Percentiles rank a stretch among this genome's conserved stretches.
Evolutionary conservation across 2,797 vertebrate species (phyloP).

Genomic region (Gadopsis marmoratus): DNA sequence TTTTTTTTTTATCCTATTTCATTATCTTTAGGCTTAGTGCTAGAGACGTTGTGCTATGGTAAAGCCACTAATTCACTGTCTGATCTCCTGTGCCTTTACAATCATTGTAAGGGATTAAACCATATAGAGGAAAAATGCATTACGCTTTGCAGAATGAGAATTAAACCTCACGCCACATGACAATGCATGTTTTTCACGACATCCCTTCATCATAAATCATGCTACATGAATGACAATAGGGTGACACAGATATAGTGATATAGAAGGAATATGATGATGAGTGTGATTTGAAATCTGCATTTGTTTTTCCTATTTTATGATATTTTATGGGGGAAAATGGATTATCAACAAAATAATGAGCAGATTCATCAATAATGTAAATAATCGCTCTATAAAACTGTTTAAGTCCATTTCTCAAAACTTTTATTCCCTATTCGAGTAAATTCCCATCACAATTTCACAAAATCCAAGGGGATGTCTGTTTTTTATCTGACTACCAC

Average conservation of each 20-base stretch:
- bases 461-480: background rate
- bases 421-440: background rate
- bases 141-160: slow-evolving; percentile 21
- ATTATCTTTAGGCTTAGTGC: slow-evolving; percentile 63
- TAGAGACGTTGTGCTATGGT: slow-evolving; percentile 3
- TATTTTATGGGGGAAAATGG: background rate
- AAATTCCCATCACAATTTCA: background rate
- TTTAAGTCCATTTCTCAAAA: background rate
- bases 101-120: slow-evolving; percentile 30
- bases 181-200: slow-evolving; percentile 4
- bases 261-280: background rate
- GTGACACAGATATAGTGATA: slow-evolving; percentile 2
- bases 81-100: slow-evolving; percentile 36
- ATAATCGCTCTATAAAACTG: background rate
- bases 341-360: background rate
- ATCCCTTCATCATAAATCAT: background rate
- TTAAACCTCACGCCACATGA: background rate
- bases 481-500: background rate
- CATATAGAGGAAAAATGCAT: slow-evolving; percentile 16
- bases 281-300: background rate
- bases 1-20: slow-evolving; percentile 41
- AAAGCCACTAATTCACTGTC: slow-evolving; percentile 50
- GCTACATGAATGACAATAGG: background rate
- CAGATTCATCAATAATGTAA: background rate
- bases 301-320: background rate